Conservation (phyloP, 2,113 vertebrate genomes). For the Herpetotheres cachinnans region DNA sequence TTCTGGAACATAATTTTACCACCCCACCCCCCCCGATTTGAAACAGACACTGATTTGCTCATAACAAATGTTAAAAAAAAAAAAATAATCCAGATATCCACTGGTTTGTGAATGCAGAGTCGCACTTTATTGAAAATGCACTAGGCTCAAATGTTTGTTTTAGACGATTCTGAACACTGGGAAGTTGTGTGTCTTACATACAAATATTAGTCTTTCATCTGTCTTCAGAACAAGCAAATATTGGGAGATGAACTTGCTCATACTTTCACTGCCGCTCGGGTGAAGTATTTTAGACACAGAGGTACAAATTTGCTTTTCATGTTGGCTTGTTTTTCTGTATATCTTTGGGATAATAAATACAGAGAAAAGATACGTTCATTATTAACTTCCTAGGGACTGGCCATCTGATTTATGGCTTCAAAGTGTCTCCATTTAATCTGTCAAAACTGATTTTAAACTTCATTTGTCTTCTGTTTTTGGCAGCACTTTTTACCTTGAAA, state of each 20-base stretch:
- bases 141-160: background rate
- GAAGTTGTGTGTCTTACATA: background rate
- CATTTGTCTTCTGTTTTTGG: conserved; percentile 87
- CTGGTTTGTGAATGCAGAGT: background rate
- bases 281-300: background rate
- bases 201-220: conserved; percentile 37
- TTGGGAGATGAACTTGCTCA: background rate
- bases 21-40: background rate
- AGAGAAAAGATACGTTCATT: conserved; percentile 70
- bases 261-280: background rate
- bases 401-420: conserved; percentile 85
- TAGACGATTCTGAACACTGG: background rate
- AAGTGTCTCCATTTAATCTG: conserved; percentile 85
- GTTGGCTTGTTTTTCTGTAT: conserved; percentile 11
- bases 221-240: conserved; percentile 21
- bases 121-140: rapidly evolving
- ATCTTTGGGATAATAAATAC: conserved; percentile 63
- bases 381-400: conserved; percentile 83
- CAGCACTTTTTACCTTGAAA: conserved; percentile 81
- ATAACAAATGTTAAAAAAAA: background rate
- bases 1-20: background rate
- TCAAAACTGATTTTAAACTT: conserved; percentile 85
- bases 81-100: background rate
- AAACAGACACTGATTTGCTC: background rate
- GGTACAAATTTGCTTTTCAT: background rate